Evolutionary conservation across 2,888 invertebrate genomes (phyloP).

Genomic region (Calameuta pallipes): DNA sequence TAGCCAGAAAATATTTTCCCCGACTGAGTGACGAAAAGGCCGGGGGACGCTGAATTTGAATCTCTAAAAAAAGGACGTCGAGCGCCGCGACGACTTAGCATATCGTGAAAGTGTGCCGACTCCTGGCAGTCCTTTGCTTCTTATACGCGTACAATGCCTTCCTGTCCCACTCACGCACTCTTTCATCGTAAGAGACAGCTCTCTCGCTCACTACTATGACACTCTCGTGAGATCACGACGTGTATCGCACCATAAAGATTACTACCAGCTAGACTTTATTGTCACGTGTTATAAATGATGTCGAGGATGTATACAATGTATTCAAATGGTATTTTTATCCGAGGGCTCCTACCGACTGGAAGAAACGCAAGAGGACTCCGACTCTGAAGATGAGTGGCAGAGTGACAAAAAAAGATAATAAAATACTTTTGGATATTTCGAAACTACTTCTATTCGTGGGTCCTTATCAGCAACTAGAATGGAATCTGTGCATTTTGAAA

Average conservation of each 20-base stretch:
- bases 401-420: conserved; percentile 24
- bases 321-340: conserved; percentile 65
- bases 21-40: conserved; percentile 23
- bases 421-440: not conserved
- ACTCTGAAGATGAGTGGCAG: conserved; percentile 21
- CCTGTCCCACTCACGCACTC: not conserved
- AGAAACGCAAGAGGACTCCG: conserved; percentile 36
- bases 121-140: not conserved
- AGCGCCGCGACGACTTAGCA: conserved; percentile 42
- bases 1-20: conserved; percentile 43
- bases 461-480: not conserved
- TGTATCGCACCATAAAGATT: conserved; percentile 62
- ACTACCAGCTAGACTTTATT: conserved; percentile 61
- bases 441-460: not conserved
- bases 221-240: conserved; percentile 24
- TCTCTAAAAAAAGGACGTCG: conserved; percentile 8
- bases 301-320: conserved; percentile 45
- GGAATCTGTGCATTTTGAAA: not conserved
- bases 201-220: not conserved
- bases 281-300: conserved; percentile 65
- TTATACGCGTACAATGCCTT: not conserved
- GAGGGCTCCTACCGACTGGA: conserved; percentile 55
- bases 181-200: not conserved
- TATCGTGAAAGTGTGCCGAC: conserved; percentile 50
- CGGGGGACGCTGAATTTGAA: conserved; percentile 17